Evolutionary conservation across 2,113 vertebrate species (phyloP).

Genomic region (Sylvilagus bachmani): DNA sequence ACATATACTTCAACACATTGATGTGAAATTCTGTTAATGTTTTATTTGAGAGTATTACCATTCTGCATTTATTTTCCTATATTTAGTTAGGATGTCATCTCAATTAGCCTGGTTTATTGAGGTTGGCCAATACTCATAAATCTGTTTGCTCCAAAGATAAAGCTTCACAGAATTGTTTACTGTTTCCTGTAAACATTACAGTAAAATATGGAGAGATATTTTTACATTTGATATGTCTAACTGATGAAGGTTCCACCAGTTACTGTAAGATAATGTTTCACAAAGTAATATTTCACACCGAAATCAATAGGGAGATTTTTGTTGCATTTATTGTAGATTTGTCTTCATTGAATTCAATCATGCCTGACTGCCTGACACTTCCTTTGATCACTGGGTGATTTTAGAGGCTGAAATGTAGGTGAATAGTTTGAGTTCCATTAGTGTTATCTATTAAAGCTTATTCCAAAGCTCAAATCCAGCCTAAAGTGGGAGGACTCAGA

Average conservation of each 20-base stretch:
- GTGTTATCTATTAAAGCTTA: background rate
- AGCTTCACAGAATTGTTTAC: background rate
- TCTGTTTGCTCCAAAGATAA: constrained; percentile 47
- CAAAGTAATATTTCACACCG: constrained; percentile 21
- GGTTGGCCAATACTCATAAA: background rate
- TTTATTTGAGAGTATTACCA: constrained; percentile 53
- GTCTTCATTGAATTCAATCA: background rate
- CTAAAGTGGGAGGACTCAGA: background rate
- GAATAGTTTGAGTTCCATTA: background rate
- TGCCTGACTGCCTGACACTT: background rate
- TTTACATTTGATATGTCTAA: constrained; percentile 53
- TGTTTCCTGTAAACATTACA: background rate
- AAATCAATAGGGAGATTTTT: constrained; percentile 49
- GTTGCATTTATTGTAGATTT: constrained; percentile 32
- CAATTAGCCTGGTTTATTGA: constrained; percentile 27
- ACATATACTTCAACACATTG: constrained; percentile 23
- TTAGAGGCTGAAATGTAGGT: background rate
- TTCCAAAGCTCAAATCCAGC: background rate
- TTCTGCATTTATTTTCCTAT: constrained; percentile 19
- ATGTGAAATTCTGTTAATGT: constrained; percentile 43
- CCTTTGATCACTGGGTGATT: background rate
- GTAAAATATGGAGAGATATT: constrained; percentile 25
- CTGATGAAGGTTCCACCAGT: constrained; percentile 30
- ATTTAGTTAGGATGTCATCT: constrained; percentile 59
- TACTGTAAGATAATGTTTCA: constrained; percentile 47